Evolutionary conservation across 2,113 vertebrate species (phyloP).

Genomic region (Amia ocellicauda): DNA sequence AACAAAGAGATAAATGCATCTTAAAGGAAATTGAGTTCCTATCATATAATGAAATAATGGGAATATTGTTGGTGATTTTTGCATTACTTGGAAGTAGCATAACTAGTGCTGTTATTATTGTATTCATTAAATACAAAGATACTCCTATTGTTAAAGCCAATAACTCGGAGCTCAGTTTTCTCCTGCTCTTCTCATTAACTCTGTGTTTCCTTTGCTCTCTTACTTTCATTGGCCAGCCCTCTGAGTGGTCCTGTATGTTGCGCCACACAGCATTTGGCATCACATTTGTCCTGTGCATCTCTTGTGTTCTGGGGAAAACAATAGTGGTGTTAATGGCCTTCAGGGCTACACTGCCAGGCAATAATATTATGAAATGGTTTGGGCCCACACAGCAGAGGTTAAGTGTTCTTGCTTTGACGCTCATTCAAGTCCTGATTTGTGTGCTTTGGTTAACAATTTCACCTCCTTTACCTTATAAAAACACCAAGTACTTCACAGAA

Average conservation of each 20-base stretch:
- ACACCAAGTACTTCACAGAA: slow-evolving; percentile 10
- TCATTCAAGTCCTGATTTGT: slow-evolving; percentile 31
- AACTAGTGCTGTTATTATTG: slow-evolving; percentile 34
- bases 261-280: slow-evolving; percentile 42
- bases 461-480: slow-evolving; percentile 24
- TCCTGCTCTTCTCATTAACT: slow-evolving; percentile 46
- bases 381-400: slow-evolving; percentile 30
- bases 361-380: slow-evolving; percentile 50
- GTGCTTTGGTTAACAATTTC: slow-evolving; percentile 28
- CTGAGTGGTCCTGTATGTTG: slow-evolving; percentile 50
- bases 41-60: slow-evolving; percentile 47
- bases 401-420: slow-evolving; percentile 24
- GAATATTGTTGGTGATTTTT: slow-evolving; percentile 43
- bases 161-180: slow-evolving; percentile 59
- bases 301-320: slow-evolving; percentile 44
- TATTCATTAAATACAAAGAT: slow-evolving; percentile 47
- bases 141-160: slow-evolving; percentile 58
- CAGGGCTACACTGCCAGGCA: slow-evolving; percentile 38
- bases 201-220: slow-evolving; percentile 51
- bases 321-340: slow-evolving; percentile 43
- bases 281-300: slow-evolving; percentile 38
- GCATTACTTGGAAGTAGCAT: slow-evolving; percentile 49
- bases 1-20: slow-evolving; percentile 42
- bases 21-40: slow-evolving; percentile 57
- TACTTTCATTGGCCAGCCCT: slow-evolving; percentile 42